These are phyloP conservation scores for Drosophila emarginata DNA, from an alignment of 2,888 invertebrate genomes.

Conservation along the genomic window DNA sequence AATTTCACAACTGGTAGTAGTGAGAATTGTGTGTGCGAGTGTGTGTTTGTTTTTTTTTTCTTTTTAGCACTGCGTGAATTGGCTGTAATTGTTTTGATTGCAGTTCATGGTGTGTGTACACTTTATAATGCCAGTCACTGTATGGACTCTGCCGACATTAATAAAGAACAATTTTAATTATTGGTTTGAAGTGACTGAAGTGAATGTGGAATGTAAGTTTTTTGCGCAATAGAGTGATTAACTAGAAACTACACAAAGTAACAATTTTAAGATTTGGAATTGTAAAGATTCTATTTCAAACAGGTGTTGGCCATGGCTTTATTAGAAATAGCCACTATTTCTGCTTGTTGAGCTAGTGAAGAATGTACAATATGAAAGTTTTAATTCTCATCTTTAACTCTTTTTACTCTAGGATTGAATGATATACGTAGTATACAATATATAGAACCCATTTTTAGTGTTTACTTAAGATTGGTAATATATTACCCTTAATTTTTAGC, in stretches of 20 bases:
- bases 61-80: constrained; percentile 67
- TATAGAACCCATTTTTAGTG: too few species aligned
- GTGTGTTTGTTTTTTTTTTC: constrained; percentile 29
- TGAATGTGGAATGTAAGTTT: constrained; percentile 4
- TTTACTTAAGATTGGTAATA: neutral
- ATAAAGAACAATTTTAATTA: constrained; percentile 60
- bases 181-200: constrained; percentile 14
- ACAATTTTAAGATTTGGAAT: neutral
- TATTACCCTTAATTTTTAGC: neutral
- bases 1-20: constrained; percentile 27
- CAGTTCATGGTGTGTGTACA: constrained; percentile 65
- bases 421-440: too few species aligned
- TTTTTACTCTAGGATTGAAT: too few species aligned
- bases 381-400: neutral
- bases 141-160: constrained; percentile 31
- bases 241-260: neutral
- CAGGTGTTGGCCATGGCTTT: neutral
- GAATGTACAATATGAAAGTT: neutral
- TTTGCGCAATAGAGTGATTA: constrained; percentile 6
- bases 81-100: constrained; percentile 77
- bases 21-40: constrained; percentile 11
- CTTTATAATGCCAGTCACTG: constrained; percentile 14
- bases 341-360: neutral
- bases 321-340: neutral
- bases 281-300: neutral